Evolutionary conservation across 2,113 vertebrate genomes (phyloP), one percentile per base, ranked within the genome.

Genomic region (Forbesichthys agassizii): DNA sequence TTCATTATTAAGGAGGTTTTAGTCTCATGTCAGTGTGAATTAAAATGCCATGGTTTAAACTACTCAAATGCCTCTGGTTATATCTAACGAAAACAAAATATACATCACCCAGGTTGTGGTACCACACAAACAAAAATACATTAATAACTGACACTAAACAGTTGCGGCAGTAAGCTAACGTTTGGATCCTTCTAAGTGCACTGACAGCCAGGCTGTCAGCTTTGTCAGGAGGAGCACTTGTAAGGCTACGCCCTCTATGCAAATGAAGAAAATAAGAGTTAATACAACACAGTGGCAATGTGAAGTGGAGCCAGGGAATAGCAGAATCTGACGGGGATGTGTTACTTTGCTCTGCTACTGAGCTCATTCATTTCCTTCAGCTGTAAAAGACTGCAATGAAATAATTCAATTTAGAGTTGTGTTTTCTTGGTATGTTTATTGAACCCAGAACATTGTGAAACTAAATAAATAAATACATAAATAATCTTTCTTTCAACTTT

Each of bases 1-100:
- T 91, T 81, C 88, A 92, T 91, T 90, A 90, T 92, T 86, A 48
- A 92, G 57, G 62, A 69, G 48, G 69, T 66, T 75, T 84, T 68
- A 64, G 71, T 70, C 78, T 79, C 68, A 73, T 58, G 72, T 71
- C 75, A 69, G 65, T 10, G 1, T 86, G 81, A 86, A 82, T 86
- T 71, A 73, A 86, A 75, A 85, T 79, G 74, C 68, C 65, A 67
- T 67, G 51, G 64, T 52, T 70, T 66, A 14, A 3, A 11, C 76
- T n/a, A 48, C 8, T 61, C 52, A 59, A 66, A n/a, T 3, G 0
- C 11, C 8, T 53, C 11, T 42, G 4, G 11, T 62, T 62, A 62
- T 2, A n/a, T 62, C 18, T 20, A 63, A 47, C n/a, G 18, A 12
- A 61, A 78, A 1, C 1, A 64, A 49, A 64, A 59, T 55, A 27